Evolutionary conservation across 2,888 invertebrate genomes (phyloP), one percentile per base, ranked within the genome.

Genomic region (Nezara viridula): DNA sequence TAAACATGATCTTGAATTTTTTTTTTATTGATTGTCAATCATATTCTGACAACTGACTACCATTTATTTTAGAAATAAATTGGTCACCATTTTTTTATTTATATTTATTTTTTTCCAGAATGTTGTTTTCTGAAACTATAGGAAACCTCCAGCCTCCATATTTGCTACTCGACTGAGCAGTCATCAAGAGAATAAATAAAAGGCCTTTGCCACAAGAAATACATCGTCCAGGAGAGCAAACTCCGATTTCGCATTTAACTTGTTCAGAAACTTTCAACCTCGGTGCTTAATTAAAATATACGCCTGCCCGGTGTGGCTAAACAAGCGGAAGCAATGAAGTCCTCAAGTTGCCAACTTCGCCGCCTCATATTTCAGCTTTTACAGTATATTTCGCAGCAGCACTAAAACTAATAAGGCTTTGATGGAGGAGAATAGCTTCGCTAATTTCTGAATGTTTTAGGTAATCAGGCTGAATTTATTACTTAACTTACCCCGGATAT

Each of bases 281-380:
- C 19, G 19, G 19, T 37, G 37, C 19, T 37, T 73, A 73, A 37
- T 37, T 73, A 73, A 73, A 73, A 73, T 73, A 73, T 37, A 73
- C 19, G 32, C 0, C 66, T 19, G n/a, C 66, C 21, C 66, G 32
- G 32, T 73, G 66, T 21, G 66, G 66, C 37, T 66, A 66, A 73
- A 37, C 66, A 73, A 73, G 19, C 66, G 21, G 66, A 37, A 73
- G 66, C 66, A 37, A 73, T 73, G 66, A 73, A 73, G 66, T 21
- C 32, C 66, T 32, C 66, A 73, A 73, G 19, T 73, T 37, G 66
- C 66, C 66, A 73, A 73, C 66, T 73, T 73, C 37, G 19, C 66
- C 66, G 66, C 66, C 32, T 73, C 66, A 73, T 73, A 73, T 73
- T 37, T 73, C 37, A 73, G 66, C 32, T 73, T 60, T 73, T 73